Conservation (phyloP, 2,113 vertebrate genomes). For the Pluvialis apricaria region DNA sequence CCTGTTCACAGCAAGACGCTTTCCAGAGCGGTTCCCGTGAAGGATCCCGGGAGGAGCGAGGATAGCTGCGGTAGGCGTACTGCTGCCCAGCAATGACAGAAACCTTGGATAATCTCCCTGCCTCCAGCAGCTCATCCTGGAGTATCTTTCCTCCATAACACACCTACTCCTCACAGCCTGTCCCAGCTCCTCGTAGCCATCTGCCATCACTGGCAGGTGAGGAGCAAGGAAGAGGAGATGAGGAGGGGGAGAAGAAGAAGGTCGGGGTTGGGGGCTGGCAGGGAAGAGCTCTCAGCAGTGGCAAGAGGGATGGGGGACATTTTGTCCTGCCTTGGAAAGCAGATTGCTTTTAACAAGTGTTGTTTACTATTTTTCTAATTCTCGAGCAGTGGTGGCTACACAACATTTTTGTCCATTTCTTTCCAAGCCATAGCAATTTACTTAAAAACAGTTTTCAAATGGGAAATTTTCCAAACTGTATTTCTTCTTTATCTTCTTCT, state of each 20-base stretch:
- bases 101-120: neutral
- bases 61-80: fast-evolving
- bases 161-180: neutral
- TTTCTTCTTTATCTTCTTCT: neutral
- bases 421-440: neutral
- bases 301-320: fast-evolving
- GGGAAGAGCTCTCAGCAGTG: neutral
- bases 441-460: neutral
- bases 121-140: neutral
- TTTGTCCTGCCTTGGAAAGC: neutral
- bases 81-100: neutral
- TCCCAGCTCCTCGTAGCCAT: neutral
- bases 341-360: neutral
- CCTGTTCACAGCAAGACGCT: neutral
- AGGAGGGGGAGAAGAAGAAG: neutral
- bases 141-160: neutral
- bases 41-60: fast-evolving
- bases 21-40: neutral
- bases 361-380: neutral
- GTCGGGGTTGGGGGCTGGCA: fast-evolving
- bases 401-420: neutral
- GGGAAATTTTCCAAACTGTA: neutral
- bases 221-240: neutral
- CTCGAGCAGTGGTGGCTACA: neutral
- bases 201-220: neutral